A percentile compares a stretch with the other conserved stretches of the same genome.
Conservation (phyloP, 2,113 vertebrate genomes). For the Mormoops blainvillei region DNA sequence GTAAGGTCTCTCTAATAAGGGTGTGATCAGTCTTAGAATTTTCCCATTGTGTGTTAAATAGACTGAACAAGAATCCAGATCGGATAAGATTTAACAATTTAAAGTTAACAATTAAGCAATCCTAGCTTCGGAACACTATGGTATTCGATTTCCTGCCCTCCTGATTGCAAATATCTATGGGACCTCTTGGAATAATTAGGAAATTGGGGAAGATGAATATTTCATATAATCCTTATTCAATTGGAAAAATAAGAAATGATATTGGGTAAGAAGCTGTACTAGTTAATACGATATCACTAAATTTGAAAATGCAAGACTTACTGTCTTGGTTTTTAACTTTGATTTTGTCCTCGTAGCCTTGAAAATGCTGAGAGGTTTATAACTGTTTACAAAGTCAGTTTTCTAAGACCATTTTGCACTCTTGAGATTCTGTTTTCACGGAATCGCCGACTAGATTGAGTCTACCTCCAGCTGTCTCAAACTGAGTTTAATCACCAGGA, state of each 20-base stretch:
- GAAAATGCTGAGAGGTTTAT: not conserved
- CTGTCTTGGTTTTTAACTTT: not conserved
- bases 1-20: not conserved
- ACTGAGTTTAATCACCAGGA: constrained; percentile 50
- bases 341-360: constrained; percentile 3
- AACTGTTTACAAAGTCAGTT: constrained; percentile 24
- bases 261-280: not conserved
- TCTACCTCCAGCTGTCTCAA: constrained; percentile 46
- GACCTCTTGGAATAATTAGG: not conserved
- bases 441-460: not conserved
- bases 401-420: constrained; percentile 26
- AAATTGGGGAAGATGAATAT: not conserved
- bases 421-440: constrained; percentile 11
- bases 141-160: not conserved
- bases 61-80: not conserved
- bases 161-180: not conserved
- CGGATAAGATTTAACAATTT: not conserved
- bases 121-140: not conserved
- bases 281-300: not conserved
- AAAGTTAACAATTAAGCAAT: not conserved
- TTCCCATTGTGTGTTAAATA: not conserved
- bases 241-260: not conserved
- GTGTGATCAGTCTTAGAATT: not conserved
- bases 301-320: not conserved
- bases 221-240: not conserved